A percentile compares a stretch with the other conserved stretches of the same genome.
These are phyloP conservation scores for Melanotaenia maccullochi DNA, from an alignment of 2,797 vertebrate species.

Conservation along the genomic window DNA sequence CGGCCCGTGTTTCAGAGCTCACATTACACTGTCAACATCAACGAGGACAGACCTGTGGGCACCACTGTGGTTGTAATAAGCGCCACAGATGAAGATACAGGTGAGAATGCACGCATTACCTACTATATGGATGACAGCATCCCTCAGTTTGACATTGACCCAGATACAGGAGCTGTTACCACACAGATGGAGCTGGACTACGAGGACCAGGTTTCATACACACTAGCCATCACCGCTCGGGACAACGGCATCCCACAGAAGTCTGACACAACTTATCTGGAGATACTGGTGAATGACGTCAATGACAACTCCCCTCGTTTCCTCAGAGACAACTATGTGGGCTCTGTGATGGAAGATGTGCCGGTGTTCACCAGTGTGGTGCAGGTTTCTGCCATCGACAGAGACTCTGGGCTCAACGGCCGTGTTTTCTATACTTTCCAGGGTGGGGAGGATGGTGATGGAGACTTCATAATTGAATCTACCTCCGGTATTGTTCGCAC, in stretches of 20 bases:
- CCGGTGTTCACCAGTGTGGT: conserved; percentile 93
- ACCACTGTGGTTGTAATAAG: conserved; percentile 96
- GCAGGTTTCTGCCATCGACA: conserved; percentile 93
- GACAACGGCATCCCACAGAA: conserved; percentile 98
- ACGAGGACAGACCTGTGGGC: conserved; percentile 88
- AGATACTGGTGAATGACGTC: conserved; percentile 95
- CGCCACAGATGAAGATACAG: conserved; percentile 94
- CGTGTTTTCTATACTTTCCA: conserved; percentile 96
- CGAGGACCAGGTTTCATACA: conserved; percentile 96
- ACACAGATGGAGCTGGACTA: conserved; percentile 96
- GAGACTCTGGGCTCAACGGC: conserved; percentile 92
- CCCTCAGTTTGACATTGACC: conserved; percentile 93
- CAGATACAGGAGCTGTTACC: conserved; percentile 91
- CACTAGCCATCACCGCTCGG: conserved; percentile 92
- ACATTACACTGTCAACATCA: conserved; percentile 93
- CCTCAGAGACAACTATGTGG: conserved; percentile 89
- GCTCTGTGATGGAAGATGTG: conserved; percentile 92
- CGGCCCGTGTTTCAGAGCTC: conserved; percentile 97
- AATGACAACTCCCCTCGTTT: conserved; percentile 96
- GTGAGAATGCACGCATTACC: conserved; percentile 94
- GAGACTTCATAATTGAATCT: conserved; percentile 96
- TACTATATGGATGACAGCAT: conserved; percentile 98
- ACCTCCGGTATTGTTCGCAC: conserved; percentile 95
- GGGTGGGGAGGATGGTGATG: conserved; percentile 93
- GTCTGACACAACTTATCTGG: conserved; percentile 96